These are phyloP conservation scores for Siniperca knerii DNA, from an alignment of 2,113 vertebrate species.

Conservation along the genomic window DNA sequence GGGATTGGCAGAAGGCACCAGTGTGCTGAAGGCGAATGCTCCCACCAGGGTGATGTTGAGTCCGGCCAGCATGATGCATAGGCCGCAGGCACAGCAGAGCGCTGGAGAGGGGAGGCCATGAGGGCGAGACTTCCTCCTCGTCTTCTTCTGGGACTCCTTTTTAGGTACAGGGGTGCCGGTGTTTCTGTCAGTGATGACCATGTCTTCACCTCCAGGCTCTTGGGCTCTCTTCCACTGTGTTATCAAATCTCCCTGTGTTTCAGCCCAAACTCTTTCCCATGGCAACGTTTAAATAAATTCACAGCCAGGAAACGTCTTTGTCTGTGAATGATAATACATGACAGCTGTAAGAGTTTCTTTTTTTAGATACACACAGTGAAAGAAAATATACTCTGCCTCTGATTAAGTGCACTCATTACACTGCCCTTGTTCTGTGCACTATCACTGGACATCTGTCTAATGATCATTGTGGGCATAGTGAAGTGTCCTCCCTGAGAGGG, in stretches of 20 bases:
- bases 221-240: conserved; percentile 6
- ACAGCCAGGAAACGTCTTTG: conserved; percentile 42
- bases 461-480: background rate
- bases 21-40: conserved; percentile 92
- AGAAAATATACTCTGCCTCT: conserved; percentile 11
- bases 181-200: conserved; percentile 88
- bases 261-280: conserved; percentile 45
- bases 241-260: conserved; percentile 33
- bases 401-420: conserved; percentile 1
- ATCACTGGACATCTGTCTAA: background rate
- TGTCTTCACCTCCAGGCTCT: conserved; percentile 52
- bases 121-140: conserved; percentile 75
- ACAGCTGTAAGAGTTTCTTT: background rate
- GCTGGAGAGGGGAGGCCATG: conserved; percentile 92
- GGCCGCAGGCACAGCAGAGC: conserved; percentile 95
- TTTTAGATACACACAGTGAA: conserved; percentile 17
- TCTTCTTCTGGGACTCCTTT: conserved; percentile 86
- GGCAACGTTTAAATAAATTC: conserved; percentile 37
- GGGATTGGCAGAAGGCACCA: conserved; percentile 90
- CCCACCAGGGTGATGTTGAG: conserved; percentile 98
- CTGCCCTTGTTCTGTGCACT: conserved; percentile 4
- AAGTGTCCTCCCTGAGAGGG: conserved; percentile 9
- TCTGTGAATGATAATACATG: conserved; percentile 51
- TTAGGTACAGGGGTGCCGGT: conserved; percentile 82
- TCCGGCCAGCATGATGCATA: conserved; percentile 97